phyloP scores from a whole-genome alignment of 2,888 invertebrate genomes.

The Oligia latruncula region DNA sequence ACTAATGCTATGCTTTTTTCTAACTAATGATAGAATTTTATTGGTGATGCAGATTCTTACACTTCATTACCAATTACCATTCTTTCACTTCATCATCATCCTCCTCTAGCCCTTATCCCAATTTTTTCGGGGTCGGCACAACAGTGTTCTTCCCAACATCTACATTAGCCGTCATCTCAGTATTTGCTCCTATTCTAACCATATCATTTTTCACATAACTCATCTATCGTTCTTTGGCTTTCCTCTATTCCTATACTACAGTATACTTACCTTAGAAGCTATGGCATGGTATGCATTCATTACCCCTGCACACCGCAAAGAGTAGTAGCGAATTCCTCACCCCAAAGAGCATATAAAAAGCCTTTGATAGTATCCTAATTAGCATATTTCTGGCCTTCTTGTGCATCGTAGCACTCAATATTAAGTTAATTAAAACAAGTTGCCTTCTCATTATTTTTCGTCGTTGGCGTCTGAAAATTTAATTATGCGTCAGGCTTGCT shows the following conservation, averaged over 20 bases:
- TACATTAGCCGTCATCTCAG: neutral
- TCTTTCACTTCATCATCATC: too few species aligned
- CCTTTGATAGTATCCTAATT: slow-evolving; percentile 54
- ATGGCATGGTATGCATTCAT: neutral
- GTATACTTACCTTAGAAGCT: neutral
- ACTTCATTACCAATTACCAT: neutral
- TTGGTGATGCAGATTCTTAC: neutral
- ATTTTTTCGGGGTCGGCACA: too few species aligned
- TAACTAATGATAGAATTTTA: neutral
- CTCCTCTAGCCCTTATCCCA: neutral
- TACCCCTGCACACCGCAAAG: slow-evolving; percentile 9
- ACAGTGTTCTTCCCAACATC: neutral
- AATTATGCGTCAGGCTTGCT: slow-evolving; percentile 38
- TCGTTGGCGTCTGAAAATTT: slow-evolving; percentile 49
- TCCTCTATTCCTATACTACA: neutral
- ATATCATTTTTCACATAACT: neutral
- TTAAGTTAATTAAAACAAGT: slow-evolving; percentile 60
- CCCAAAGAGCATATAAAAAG: slow-evolving; percentile 11
- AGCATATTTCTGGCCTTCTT: slow-evolving; percentile 42
- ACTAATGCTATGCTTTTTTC: neutral
- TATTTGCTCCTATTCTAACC: neutral
- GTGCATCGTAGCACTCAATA: slow-evolving; percentile 38
- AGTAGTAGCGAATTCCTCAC: neutral
- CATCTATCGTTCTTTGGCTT: neutral
- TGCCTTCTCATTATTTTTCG: slow-evolving; percentile 59